phyloP scores from a whole-genome alignment of 2,113 vertebrate species.

The Corydoras maculifer region DNA sequence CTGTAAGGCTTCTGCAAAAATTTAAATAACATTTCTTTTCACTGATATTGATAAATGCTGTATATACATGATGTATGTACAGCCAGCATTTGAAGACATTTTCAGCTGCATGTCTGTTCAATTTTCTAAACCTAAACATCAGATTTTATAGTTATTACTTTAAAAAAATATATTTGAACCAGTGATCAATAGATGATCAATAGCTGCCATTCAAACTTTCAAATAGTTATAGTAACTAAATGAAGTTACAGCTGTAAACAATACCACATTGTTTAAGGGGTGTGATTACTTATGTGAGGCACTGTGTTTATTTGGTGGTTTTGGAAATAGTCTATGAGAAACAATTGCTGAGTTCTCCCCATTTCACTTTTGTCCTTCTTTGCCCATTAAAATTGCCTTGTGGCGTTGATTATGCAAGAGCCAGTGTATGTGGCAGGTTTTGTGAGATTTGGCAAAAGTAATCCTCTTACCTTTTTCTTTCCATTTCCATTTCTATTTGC shows the following conservation, averaged over 20 bases:
- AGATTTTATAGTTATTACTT: too few species aligned
- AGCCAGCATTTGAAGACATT: not conserved
- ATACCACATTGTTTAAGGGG: too few species aligned
- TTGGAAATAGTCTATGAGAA: too few species aligned
- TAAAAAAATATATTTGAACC: too few species aligned
- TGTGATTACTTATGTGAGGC: too few species aligned
- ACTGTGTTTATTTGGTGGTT: too few species aligned
- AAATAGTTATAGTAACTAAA: too few species aligned
- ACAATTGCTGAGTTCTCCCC: too few species aligned
- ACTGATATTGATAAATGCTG: not conserved
- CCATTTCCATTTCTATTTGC: slow-evolving; percentile 10
- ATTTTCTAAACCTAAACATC: not conserved
- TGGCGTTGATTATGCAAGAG: not conserved
- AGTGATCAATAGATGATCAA: too few species aligned
- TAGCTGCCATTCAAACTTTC: too few species aligned
- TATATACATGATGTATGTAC: not conserved
- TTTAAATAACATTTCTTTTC: not conserved
- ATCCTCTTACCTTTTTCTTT: slow-evolving; percentile 16
- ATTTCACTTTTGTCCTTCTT: not conserved
- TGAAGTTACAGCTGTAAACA: too few species aligned
- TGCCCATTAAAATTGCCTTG: not conserved
- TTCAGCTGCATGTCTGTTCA: not conserved
- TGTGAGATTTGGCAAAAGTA: not conserved
- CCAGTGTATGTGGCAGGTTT: not conserved
- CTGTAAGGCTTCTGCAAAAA: slow-evolving; percentile 59